A percentile compares a stretch with the other conserved stretches of the same genome.
phyloP scores from a whole-genome alignment of 2,113 vertebrate species.

The Shinisaurus crocodilurus region DNA sequence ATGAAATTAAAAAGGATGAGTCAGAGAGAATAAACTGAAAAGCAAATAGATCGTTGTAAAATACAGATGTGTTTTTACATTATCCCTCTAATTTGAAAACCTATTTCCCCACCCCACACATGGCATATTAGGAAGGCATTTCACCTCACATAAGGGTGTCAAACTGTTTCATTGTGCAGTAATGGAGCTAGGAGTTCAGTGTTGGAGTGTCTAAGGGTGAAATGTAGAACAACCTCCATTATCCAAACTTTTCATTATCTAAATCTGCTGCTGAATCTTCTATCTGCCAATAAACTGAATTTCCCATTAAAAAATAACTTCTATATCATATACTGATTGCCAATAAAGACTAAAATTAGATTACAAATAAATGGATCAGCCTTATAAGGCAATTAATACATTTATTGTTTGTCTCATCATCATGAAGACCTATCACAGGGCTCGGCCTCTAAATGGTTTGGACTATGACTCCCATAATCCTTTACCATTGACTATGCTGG shows the following conservation, averaged over 20 bases:
- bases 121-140: background rate
- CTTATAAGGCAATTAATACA: background rate
- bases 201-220: background rate
- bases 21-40: slow-evolving; percentile 1
- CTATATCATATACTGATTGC: background rate
- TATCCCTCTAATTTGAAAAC: background rate
- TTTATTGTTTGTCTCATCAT: background rate
- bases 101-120: background rate
- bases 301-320: background rate
- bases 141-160: background rate
- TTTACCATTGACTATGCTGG: too few species aligned
- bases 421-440: background rate
- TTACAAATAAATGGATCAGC: background rate
- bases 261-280: background rate
- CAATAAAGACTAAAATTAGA: background rate
- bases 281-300: background rate
- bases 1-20: background rate
- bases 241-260: background rate
- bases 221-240: background rate
- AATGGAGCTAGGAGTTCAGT: background rate
- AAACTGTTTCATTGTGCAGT: background rate
- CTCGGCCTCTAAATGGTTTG: too few species aligned
- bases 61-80: background rate
- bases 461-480: too few species aligned
- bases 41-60: background rate